These are phyloP conservation scores for Caenorhabditis japonica DNA, from an alignment of 2,888 invertebrate species.

Conservation along the genomic window DNA sequence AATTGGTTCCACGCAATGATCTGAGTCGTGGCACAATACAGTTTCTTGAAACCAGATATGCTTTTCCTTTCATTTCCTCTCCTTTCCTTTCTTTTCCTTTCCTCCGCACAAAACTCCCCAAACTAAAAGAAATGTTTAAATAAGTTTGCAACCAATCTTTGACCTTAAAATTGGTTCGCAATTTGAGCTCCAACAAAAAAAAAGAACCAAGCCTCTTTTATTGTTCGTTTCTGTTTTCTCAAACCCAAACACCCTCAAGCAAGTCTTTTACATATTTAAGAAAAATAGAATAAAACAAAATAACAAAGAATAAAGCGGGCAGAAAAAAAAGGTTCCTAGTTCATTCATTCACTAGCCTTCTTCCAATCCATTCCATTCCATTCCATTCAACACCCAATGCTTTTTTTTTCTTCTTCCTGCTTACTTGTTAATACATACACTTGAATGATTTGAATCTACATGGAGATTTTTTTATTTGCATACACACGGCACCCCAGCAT, in stretches of 20 bases:
- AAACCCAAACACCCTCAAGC: neutral
- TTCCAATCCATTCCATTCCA: neutral
- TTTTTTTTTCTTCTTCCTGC: neutral
- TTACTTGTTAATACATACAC: slow-evolving; percentile 2
- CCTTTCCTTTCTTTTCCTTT: slow-evolving; percentile 8
- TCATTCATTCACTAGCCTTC: neutral
- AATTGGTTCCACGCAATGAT: too few relatives aligned
- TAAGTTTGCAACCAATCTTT: slow-evolving; percentile 19
- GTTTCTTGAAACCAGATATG: slow-evolving; percentile 44
- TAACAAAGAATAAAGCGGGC: slow-evolving; percentile 1
- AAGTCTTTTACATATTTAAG: slow-evolving; percentile 13
- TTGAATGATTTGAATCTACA: slow-evolving; percentile 24
- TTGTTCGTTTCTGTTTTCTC: slow-evolving; percentile 10
- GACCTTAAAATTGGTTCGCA: slow-evolving; percentile 5
- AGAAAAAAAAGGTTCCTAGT: slow-evolving; percentile 20
- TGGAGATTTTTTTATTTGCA: too few relatives aligned
- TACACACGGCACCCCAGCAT: too few relatives aligned
- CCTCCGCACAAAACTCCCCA: slow-evolving; percentile 15
- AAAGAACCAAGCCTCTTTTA: too few relatives aligned
- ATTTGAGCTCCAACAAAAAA: too few relatives aligned
- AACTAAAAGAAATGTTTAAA: slow-evolving; percentile 36
- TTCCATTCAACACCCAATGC: too few relatives aligned
- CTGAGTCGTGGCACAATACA: slow-evolving; percentile 22
- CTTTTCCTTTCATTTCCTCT: too few relatives aligned
- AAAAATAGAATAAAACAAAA: neutral